phyloP scores from a whole-genome alignment of 2,888 invertebrate genomes.

The Microplitis deprimator region DNA sequence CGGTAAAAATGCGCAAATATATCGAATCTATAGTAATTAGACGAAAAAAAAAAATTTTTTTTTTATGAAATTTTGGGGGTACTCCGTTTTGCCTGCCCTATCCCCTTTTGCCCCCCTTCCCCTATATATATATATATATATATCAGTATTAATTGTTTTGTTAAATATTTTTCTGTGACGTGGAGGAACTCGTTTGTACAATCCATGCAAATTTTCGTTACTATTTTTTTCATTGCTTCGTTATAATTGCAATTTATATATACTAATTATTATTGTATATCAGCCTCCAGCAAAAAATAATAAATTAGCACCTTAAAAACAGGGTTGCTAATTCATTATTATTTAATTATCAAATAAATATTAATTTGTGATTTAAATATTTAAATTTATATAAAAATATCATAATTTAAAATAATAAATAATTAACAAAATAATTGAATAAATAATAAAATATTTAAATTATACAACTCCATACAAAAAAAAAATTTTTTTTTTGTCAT shows the following conservation, averaged over 20 bases:
- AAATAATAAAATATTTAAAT: too few relatives aligned
- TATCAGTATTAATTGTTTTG: too few relatives aligned
- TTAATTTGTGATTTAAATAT: conserved; percentile 7
- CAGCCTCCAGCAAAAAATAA: conserved; percentile 64
- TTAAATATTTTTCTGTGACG: conserved; percentile 60
- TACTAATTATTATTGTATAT: conserved; percentile 24
- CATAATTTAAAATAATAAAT: background rate
- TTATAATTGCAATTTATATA: conserved; percentile 44
- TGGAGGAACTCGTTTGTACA: conserved; percentile 72
- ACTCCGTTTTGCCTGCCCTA: too few relatives aligned
- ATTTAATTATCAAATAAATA: background rate
- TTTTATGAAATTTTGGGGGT: too few relatives aligned
- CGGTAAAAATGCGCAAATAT: too few relatives aligned
- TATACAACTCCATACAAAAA: too few relatives aligned
- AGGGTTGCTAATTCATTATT: background rate
- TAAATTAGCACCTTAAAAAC: conserved; percentile 6
- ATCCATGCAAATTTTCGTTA: conserved; percentile 64
- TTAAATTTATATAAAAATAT: conserved; percentile 14
- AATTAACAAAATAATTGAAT: conserved; percentile 28
- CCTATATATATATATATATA: too few relatives aligned
- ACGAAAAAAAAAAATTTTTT: too few relatives aligned
- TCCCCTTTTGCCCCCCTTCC: too few relatives aligned
- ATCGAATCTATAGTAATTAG: too few relatives aligned
- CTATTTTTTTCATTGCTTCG: conserved; percentile 42
- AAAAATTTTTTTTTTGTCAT: too few relatives aligned